A percentile compares a stretch with the other conserved stretches of the same genome.
phyloP scores from a whole-genome alignment of 1,140 invertebrate species.

The Coptotermes formosanus region DNA sequence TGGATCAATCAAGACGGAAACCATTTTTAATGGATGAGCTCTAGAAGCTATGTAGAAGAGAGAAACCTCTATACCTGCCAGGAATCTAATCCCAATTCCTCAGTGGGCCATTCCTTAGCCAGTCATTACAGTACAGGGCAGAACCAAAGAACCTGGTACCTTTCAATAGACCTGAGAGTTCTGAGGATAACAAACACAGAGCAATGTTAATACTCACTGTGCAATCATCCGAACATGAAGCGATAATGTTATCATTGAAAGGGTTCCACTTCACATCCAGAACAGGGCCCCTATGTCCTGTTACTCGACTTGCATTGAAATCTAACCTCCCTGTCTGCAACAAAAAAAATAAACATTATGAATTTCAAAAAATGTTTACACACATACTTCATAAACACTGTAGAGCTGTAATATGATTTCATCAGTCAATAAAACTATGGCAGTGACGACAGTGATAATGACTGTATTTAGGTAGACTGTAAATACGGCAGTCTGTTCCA shows the following conservation, averaged over 20 bases:
- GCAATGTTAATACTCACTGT: constrained; percentile 60
- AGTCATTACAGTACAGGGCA: too few species aligned
- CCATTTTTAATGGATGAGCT: too few species aligned
- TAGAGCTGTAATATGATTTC: neutral
- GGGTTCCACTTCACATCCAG: constrained; percentile 89
- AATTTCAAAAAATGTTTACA: neutral
- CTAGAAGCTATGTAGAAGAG: too few species aligned
- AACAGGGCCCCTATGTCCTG: constrained; percentile 78
- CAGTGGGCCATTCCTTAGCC: too few species aligned
- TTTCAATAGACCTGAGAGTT: neutral
- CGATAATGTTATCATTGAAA: constrained; percentile 94
- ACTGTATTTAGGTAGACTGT: too few species aligned
- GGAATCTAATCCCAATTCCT: too few species aligned
- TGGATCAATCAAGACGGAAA: too few species aligned
- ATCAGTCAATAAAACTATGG: too few species aligned
- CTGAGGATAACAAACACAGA: neutral
- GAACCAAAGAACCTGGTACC: neutral
- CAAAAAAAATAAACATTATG: neutral
- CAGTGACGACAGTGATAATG: too few species aligned
- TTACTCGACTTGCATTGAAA: constrained; percentile 74
- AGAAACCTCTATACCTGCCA: too few species aligned
- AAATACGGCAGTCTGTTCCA: too few species aligned
- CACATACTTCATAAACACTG: neutral
- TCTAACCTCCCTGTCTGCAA: constrained; percentile 69
- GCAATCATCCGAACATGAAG: constrained; percentile 91